Conservation (phyloP, 1,140 invertebrate species). For the Drosophila takahashii region DNA sequence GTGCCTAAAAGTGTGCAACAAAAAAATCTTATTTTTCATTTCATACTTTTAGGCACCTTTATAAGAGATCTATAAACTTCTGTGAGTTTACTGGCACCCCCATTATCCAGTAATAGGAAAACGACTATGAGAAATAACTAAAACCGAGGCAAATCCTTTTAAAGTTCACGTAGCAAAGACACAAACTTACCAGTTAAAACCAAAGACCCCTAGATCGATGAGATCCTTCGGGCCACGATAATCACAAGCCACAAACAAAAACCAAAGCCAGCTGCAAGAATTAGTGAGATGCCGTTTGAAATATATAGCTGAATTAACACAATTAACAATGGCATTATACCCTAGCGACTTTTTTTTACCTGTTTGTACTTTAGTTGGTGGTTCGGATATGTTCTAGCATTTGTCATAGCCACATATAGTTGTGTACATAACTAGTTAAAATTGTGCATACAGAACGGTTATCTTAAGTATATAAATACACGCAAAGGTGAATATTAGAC, state of each 20-base stretch:
- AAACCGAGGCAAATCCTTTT: conserved; percentile 60
- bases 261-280: conserved; percentile 53
- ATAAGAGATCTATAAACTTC: too few species aligned
- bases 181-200: conserved; percentile 38
- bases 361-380: conserved; percentile 49
- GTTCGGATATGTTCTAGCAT: conserved; percentile 65
- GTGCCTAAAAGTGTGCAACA: too few species aligned
- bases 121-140: conserved; percentile 33
- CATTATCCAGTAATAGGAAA: conserved; percentile 46
- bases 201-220: conserved; percentile 23
- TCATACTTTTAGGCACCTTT: too few species aligned
- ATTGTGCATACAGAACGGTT: conserved; percentile 63
- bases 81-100: too few species aligned
- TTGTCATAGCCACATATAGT: conserved; percentile 78
- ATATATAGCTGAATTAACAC: conserved; percentile 65
- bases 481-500: conserved; percentile 69
- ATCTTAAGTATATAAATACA: conserved; percentile 67
- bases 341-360: conserved; percentile 57
- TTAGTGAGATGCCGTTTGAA: conserved; percentile 50
- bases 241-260: conserved; percentile 49
- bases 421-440: conserved; percentile 83
- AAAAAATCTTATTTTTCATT: too few species aligned
- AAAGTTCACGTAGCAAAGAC: conserved; percentile 67
- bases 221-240: conserved; percentile 55
- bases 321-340: conserved; percentile 41